Conservation (phyloP, 2,797 vertebrate species). For the Rachycentron canadum region DNA sequence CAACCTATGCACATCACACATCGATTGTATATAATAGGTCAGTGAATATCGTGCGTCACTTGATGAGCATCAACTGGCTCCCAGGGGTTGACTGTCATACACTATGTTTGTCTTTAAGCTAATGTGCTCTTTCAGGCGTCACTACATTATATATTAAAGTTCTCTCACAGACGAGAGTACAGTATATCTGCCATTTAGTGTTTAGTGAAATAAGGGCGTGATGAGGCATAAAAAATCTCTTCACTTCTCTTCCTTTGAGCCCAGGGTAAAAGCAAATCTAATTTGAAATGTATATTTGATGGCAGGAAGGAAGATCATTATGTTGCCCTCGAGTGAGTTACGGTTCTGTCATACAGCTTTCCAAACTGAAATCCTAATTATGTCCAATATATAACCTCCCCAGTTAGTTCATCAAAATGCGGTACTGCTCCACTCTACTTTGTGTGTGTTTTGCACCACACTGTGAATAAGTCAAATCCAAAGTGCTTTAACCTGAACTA, state of each 20-base stretch:
- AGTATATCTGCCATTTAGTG: conserved; percentile 37
- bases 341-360: neutral
- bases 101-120: conserved; percentile 35
- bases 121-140: conserved; percentile 51
- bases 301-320: neutral
- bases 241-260: conserved; percentile 13
- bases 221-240: conserved; percentile 13
- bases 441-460: conserved; percentile 5
- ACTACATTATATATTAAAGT: conserved; percentile 55
- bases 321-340: neutral
- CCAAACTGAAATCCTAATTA: conserved; percentile 6
- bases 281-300: neutral
- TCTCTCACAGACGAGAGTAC: conserved; percentile 19
- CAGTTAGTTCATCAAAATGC: conserved; percentile 17
- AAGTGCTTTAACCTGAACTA: neutral
- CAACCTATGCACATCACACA: neutral
- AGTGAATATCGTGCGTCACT: conserved; percentile 25
- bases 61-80: conserved; percentile 27
- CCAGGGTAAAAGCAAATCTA: neutral
- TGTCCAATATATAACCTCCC: neutral
- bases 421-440: conserved; percentile 7
- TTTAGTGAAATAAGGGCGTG: conserved; percentile 27
- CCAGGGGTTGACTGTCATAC: conserved; percentile 33
- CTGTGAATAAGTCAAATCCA: neutral
- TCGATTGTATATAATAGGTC: neutral